Evolutionary conservation across 2,888 invertebrate species (phyloP), one percentile per base, ranked within the genome.

Genomic region (Scrobipalpa atriplicella): DNA sequence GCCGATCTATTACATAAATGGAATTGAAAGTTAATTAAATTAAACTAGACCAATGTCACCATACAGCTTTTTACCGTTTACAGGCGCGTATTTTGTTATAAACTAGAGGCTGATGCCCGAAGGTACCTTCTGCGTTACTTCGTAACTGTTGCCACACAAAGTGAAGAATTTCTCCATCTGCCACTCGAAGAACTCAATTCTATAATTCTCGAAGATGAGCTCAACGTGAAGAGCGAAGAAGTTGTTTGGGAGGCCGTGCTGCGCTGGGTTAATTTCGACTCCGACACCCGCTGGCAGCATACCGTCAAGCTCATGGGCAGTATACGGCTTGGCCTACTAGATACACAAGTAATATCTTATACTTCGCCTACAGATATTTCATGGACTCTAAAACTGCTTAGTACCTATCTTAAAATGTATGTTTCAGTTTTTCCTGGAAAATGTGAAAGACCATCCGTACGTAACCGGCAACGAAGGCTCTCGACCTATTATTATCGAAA

Each of bases 171-270:
- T 71, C 88, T 97, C 41, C 93, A 95, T 71, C 85, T 97, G 69
- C 93, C 95, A 7, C 91, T 96, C 36, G 94, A 95, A 16, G 97
- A 98, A 80, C 90, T 98, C 36, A 94, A 95, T 69, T 94, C 94
- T 66, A 94, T 98, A 64, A 95, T 98, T 70, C 94, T 96, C 61
- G 96, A 96, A 64, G 97, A 98, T 79, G 96, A 97, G 79, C 88
- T 98, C 41, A 98, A 98, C 82, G 97, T 97, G 0, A 96, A 97
- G 74, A 97, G 95, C 78, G 98, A 98, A 82, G 97, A 97, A 82
- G 94, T 94, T 0, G 97, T 97, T 0, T 98, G 98, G 97, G 96
- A 97, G 79, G 94, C 96, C 39, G 96, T 97, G 19, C 84, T 98
- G 65, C 94, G 96, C 61, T 98, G 98, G 98, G 97, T 98, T 67